Percentiles rank a stretch among this genome's conserved stretches.
Conservation (phyloP, 2,888 invertebrate species). For the Calameuta idolon region DNA sequence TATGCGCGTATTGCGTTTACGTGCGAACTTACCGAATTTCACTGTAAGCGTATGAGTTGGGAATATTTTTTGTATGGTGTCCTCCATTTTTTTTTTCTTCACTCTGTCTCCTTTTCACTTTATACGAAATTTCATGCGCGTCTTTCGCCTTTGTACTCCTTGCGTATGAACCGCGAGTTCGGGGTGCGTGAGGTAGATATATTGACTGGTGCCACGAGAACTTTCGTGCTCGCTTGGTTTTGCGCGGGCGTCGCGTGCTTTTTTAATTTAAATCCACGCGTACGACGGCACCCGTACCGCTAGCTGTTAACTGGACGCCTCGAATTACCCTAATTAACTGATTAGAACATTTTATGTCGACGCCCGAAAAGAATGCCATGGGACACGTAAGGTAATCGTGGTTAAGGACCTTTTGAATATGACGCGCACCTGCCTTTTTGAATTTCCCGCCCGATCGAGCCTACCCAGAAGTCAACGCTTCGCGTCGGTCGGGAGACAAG, state of each 20-base stretch:
- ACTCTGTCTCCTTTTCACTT: neutral
- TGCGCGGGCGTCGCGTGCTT: constrained; percentile 19
- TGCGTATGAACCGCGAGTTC: neutral
- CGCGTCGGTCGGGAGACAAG: neutral
- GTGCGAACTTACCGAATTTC: constrained; percentile 12
- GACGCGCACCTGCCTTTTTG: neutral
- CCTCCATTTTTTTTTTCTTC: constrained; percentile 23
- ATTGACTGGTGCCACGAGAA: constrained; percentile 3
- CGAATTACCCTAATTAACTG: constrained; percentile 27
- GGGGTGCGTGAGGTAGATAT: neutral
- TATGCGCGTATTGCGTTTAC: neutral
- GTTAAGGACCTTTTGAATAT: neutral
- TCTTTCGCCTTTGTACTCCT: neutral
- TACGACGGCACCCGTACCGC: neutral
- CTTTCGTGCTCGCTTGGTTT: neutral
- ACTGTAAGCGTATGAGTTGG: constrained; percentile 18
- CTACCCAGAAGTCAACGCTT: neutral
- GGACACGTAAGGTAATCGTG: neutral
- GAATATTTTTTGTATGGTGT: constrained; percentile 14
- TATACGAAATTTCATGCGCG: constrained; percentile 2
- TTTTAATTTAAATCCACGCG: constrained; percentile 20
- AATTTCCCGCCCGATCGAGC: neutral
- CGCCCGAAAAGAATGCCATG: constrained; percentile 16
- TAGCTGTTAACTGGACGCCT: constrained; percentile 9
- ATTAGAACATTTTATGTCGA: constrained; percentile 24